Evolutionary conservation across 2,888 invertebrate species (phyloP).

Genomic region (Opisthograptis luteolata): DNA sequence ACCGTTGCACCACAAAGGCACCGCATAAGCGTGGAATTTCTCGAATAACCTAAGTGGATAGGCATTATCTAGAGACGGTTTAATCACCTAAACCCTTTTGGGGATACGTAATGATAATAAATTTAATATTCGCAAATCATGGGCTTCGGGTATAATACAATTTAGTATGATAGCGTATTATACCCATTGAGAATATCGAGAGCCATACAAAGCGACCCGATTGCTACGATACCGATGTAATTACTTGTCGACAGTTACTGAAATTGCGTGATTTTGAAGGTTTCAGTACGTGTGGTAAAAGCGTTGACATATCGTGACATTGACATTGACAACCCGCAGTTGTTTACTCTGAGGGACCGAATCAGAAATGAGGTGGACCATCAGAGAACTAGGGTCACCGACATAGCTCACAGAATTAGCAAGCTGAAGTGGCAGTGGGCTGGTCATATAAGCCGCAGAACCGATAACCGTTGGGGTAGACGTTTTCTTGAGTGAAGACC

Average conservation of each 20-base stretch:
- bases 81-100: conserved; percentile 66
- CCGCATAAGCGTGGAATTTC: conserved; percentile 32
- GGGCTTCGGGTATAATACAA: conserved; percentile 43
- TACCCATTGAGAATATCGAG: conserved; percentile 29
- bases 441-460: no score
- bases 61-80: conserved; percentile 59
- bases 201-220: conserved; percentile 32
- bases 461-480: no score
- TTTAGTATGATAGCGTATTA: conserved; percentile 37
- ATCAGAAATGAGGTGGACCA: no score
- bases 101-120: conserved; percentile 65
- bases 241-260: conserved; percentile 9
- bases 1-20: no score
- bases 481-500: no score
- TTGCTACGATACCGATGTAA: conserved; percentile 6
- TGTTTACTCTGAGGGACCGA: no score
- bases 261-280: neutral
- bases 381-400: no score
- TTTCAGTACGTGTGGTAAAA: no score
- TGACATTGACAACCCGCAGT: no score
- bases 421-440: no score
- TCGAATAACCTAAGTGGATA: conserved; percentile 56
- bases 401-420: no score
- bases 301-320: no score
- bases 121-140: conserved; percentile 72